phyloP scores from a whole-genome alignment of 2,888 invertebrate genomes.

The Protonemura montana region DNA sequence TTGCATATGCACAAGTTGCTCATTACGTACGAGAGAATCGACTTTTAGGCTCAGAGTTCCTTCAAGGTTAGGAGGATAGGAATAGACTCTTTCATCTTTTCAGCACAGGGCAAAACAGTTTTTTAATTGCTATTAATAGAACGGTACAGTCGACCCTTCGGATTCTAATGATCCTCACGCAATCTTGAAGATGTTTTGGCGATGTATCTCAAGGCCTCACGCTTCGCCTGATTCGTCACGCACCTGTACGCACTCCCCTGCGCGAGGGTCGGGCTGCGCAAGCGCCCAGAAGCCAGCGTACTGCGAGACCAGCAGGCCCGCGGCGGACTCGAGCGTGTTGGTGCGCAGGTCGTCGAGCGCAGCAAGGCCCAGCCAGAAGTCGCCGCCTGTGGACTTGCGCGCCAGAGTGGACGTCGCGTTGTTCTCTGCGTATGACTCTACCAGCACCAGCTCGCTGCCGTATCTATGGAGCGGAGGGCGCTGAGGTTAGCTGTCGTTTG shows the following conservation, averaged over 20 bases:
- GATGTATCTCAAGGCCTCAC: too few species aligned
- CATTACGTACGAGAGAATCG: too few species aligned
- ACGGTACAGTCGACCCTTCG: too few species aligned
- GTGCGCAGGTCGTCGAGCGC: conserved; percentile 91
- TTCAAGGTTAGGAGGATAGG: too few species aligned
- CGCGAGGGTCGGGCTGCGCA: conserved; percentile 84
- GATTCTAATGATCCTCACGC: too few species aligned
- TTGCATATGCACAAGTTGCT: too few species aligned
- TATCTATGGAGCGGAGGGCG: conserved; percentile 70
- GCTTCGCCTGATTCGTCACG: conserved; percentile 49
- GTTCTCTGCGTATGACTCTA: conserved; percentile 90
- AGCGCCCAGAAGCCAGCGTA: conserved; percentile 93
- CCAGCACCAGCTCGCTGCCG: conserved; percentile 91
- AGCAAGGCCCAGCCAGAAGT: conserved; percentile 91
- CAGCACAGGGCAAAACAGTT: too few species aligned
- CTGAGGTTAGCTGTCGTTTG: background rate
- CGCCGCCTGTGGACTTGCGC: conserved; percentile 55
- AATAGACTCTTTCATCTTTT: too few species aligned
- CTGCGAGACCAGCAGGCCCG: conserved; percentile 88
- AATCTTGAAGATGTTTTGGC: too few species aligned
- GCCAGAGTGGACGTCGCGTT: conserved; percentile 87
- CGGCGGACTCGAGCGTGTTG: conserved; percentile 93
- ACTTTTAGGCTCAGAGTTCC: too few species aligned
- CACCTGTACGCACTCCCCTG: conserved; percentile 85
- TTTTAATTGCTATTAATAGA: too few species aligned